These are phyloP conservation scores for Rhorus exstirpatorius DNA, from an alignment of 2,888 invertebrate species.

Conservation along the genomic window DNA sequence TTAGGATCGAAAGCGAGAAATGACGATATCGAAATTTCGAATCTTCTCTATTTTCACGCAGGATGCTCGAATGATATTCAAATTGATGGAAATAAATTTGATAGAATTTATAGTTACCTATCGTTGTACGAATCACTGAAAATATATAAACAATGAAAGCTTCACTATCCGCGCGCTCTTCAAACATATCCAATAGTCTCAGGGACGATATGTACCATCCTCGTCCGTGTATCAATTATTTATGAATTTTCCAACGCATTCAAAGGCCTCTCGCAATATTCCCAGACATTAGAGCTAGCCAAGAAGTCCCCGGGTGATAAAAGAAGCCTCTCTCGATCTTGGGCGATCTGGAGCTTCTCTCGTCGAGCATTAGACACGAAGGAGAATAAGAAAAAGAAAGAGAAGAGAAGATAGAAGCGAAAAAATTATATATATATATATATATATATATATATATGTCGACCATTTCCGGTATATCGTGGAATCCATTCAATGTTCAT, in stretches of 20 bases:
- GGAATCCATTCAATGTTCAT: not conserved
- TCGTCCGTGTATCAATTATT: conserved; percentile 70
- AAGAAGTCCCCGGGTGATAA: conserved; percentile 1
- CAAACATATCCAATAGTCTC: conserved; percentile 56
- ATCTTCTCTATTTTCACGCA: conserved; percentile 66
- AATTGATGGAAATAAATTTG: conserved; percentile 79
- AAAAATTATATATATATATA: not conserved
- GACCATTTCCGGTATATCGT: conserved; percentile 29
- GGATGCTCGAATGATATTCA: conserved; percentile 79
- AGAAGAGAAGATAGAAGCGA: not conserved
- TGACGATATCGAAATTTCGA: conserved; percentile 12
- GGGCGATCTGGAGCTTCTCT: conserved; percentile 34
- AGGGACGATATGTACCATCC: conserved; percentile 67
- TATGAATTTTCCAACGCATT: conserved; percentile 71
- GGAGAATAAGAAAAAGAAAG: not conserved
- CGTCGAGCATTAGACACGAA: conserved; percentile 8
- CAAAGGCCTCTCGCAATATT: conserved; percentile 41
- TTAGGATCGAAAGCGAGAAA: conserved; percentile 4
- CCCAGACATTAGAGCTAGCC: conserved; percentile 44
- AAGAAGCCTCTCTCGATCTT: conserved; percentile 30
- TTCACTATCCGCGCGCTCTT: not conserved
- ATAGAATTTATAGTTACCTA: conserved; percentile 78
- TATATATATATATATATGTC: not conserved
- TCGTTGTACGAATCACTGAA: conserved; percentile 75
- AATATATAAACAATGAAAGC: conserved; percentile 66